A percentile compares a stretch with the other conserved stretches of the same genome.
Conservation (phyloP, 2,888 invertebrate genomes). For the Chorisops tibialis region DNA sequence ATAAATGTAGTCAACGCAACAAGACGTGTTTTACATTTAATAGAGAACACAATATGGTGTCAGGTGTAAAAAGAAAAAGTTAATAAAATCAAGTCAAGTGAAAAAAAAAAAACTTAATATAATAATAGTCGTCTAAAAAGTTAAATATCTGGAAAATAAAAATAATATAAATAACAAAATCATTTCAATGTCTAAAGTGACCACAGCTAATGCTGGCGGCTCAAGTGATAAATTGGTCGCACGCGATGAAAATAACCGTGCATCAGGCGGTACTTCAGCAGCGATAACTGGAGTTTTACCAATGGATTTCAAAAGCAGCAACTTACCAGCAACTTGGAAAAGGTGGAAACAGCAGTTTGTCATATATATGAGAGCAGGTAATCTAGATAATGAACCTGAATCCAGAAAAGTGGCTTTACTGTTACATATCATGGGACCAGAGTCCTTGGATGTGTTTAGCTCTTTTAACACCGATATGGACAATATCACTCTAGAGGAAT, state of each 20-base stretch:
- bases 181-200: no score
- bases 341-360: constrained; percentile 32
- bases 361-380: constrained; percentile 32
- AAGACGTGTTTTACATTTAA: not conserved
- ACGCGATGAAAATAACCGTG: not conserved
- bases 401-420: constrained; percentile 27
- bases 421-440: constrained; percentile 23
- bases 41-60: not conserved
- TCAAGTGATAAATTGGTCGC: not conserved
- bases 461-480: constrained; percentile 33
- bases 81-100: no score
- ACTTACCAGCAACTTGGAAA: constrained; percentile 28
- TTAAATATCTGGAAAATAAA: no score
- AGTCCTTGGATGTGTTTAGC: constrained; percentile 27
- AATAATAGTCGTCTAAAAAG: no score
- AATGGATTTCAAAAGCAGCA: constrained; percentile 12
- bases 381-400: constrained; percentile 14
- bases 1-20: not conserved
- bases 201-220: not conserved
- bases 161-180: no score
- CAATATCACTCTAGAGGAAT: constrained; percentile 21
- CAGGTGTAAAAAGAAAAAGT: no score
- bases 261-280: no score
- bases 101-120: no score
- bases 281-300: not conserved